These are phyloP conservation scores for Lasioglossum oenotherae DNA, from an alignment of 2,888 invertebrate species.

Conservation along the genomic window DNA sequence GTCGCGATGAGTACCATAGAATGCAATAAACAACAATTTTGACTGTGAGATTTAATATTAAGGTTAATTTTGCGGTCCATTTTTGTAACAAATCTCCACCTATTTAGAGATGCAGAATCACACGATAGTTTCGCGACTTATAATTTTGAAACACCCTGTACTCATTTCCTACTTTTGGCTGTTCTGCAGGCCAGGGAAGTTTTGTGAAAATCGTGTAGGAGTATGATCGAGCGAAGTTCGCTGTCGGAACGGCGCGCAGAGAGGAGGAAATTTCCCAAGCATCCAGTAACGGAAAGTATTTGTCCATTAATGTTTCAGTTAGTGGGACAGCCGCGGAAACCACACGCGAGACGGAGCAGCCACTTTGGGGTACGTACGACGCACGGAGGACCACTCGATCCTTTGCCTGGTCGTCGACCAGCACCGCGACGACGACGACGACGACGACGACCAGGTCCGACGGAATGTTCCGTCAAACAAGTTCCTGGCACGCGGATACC, in stretches of 20 bases:
- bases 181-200: neutral
- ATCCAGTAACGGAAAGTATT: conserved; percentile 18
- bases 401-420: conserved; percentile 54
- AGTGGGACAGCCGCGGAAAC: conserved; percentile 74
- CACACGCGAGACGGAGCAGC: conserved; percentile 64
- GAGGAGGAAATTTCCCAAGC: neutral
- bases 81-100: no score
- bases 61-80: no score
- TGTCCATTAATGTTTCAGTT: conserved; percentile 72
- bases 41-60: no score
- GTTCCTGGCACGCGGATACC: conserved; percentile 59
- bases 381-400: conserved; percentile 63
- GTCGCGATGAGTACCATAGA: no score
- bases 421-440: conserved; percentile 41
- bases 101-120: no score
- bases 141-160: no score
- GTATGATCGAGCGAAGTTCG: neutral
- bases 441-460: conserved; percentile 33
- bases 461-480: conserved; percentile 55
- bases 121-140: no score
- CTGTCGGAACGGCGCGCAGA: neutral
- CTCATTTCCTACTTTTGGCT: neutral
- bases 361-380: conserved; percentile 64
- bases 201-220: neutral
- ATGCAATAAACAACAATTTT: no score